Percentiles rank a stretch among this genome's conserved stretches.
Evolutionary conservation across 53 echinoderm and acorn worm species (phyloP).

Genomic region (Echinarachnius parma): DNA sequence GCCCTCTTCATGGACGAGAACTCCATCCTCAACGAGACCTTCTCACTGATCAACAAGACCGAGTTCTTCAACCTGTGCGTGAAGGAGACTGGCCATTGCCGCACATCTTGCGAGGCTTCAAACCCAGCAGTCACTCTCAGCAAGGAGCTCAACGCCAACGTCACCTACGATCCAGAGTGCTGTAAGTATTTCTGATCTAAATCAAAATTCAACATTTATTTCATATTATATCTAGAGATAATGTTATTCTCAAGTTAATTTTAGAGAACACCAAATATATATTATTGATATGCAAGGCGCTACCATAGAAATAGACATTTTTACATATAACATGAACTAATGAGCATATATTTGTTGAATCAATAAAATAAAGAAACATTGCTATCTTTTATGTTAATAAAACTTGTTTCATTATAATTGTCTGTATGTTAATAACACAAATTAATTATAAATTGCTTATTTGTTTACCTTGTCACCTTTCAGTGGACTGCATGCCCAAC

Average conservation of each 20-base stretch:
- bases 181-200: constrained; percentile 41
- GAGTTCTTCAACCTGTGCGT: constrained; percentile 66
- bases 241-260: too few relatives aligned
- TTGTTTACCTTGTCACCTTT: background rate
- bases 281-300: too few relatives aligned
- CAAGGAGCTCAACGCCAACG: constrained; percentile 49
- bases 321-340: too few relatives aligned
- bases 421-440: too few relatives aligned
- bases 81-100: constrained; percentile 34
- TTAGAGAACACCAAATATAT: too few relatives aligned
- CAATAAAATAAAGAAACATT: background rate
- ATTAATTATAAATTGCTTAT: too few relatives aligned
- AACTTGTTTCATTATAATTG: too few relatives aligned
- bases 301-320: too few relatives aligned
- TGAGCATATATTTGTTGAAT: background rate
- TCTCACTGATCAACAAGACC: constrained; percentile 52
- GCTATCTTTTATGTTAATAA: background rate
- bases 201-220: too few relatives aligned
- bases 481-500: constrained; percentile 14
- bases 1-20: constrained; percentile 37
- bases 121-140: constrained; percentile 62
- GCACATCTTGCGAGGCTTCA: constrained; percentile 39
- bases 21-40: constrained; percentile 51
- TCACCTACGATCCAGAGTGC: constrained; percentile 54
- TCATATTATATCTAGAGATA: too few relatives aligned